A percentile compares a stretch with the other conserved stretches of the same genome.
phyloP scores from a whole-genome alignment of 2,797 vertebrate species.

The Oryzias sinensis region DNA sequence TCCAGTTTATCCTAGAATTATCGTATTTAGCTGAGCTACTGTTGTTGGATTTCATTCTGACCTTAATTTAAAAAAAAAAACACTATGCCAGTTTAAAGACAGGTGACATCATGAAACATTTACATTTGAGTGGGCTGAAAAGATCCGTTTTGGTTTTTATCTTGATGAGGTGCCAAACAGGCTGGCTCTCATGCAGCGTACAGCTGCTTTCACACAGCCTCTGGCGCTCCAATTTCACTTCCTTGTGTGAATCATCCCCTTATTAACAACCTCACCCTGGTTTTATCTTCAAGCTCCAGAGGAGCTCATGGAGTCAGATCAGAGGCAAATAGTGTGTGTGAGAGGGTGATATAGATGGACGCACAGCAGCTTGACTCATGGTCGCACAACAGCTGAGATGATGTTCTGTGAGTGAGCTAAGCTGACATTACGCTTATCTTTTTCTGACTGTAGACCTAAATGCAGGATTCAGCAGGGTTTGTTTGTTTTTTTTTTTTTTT shows the following conservation, averaged over 20 bases:
- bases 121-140: slow-evolving; percentile 3
- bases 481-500: too few relatives aligned
- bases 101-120: slow-evolving; percentile 1
- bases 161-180: slow-evolving; percentile 5
- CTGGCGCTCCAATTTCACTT: background rate
- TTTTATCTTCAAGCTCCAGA: too few relatives aligned
- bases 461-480: too few relatives aligned
- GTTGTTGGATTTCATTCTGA: background rate
- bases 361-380: too few relatives aligned
- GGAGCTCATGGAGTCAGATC: too few relatives aligned
- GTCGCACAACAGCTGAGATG: too few relatives aligned
- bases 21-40: slow-evolving; percentile 2
- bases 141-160: slow-evolving; percentile 6
- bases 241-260: background rate
- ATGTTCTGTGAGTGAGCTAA: too few relatives aligned
- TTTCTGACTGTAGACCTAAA: too few relatives aligned
- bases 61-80: background rate
- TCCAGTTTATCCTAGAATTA: slow-evolving; percentile 3
- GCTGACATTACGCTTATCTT: too few relatives aligned
- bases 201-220: background rate
- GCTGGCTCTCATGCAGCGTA: background rate
- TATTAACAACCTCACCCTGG: too few relatives aligned
- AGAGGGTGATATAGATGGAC: too few relatives aligned
- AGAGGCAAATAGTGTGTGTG: too few relatives aligned
- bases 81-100: slow-evolving; percentile 1